A percentile compares a stretch with the other conserved stretches of the same genome.
phyloP scores from a whole-genome alignment of 92 coral and sea anemone species.

The Heliopora coerulea region DNA sequence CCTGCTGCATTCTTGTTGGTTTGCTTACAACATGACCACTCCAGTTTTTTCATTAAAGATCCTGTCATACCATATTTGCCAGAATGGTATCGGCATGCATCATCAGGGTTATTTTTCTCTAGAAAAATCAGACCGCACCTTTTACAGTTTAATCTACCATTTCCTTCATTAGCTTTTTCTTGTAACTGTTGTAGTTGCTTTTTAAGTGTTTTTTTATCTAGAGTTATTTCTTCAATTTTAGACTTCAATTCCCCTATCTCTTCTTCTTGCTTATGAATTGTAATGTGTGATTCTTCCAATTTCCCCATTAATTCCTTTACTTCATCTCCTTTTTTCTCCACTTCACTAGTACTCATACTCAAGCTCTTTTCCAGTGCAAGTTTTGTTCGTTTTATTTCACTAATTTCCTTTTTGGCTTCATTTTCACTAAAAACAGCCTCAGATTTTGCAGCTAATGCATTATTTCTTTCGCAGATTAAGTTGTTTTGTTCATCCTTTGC shows the following conservation, averaged over 20 bases:
- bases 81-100: constrained; percentile 33
- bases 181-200: neutral
- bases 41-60: constrained; percentile 4
- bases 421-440: constrained; percentile 25
- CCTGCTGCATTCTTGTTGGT: constrained; percentile 33
- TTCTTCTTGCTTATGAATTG: neutral
- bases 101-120: constrained; percentile 19
- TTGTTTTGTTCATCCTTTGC: constrained; percentile 22
- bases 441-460: constrained; percentile 19
- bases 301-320: constrained; percentile 1
- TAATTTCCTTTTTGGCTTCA: constrained; percentile 5
- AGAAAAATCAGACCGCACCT: constrained; percentile 31
- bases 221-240: neutral
- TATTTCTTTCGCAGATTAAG: constrained; percentile 32
- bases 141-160: constrained; percentile 24
- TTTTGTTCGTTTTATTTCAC: constrained; percentile 20
- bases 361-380: neutral
- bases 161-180: neutral
- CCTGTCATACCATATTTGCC: constrained; percentile 21
- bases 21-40: constrained; percentile 36
- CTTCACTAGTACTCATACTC: neutral
- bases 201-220: too few species aligned
- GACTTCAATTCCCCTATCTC: neutral
- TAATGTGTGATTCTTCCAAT: neutral
- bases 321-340: constrained; percentile 7